Evolutionary conservation across 2,113 vertebrate species (phyloP), one percentile per base, ranked within the genome.

Genomic region (Hippotragus niger): DNA sequence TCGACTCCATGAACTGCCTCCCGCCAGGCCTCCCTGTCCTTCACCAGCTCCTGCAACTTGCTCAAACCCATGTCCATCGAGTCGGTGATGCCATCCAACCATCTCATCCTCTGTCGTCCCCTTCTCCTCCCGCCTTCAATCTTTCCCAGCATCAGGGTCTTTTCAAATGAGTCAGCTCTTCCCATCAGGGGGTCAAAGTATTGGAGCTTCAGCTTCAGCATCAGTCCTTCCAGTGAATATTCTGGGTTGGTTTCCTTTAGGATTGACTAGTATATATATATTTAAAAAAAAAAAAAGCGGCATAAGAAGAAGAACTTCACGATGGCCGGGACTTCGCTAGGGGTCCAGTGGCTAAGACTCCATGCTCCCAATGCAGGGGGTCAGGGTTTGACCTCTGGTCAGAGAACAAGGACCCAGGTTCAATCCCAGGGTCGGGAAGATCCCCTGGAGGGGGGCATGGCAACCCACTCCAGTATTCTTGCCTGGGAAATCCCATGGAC

Each of bases 361-460:
- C 3, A 3, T 13, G 71, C 10, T 74, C 71, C 36, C 21, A 43
- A 25, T 13, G 36, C 71, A 74, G 23, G 36, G 36, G 71, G 36
- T 13, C 21, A 13, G 71, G 71, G 36, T 74, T 12, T 74, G 71
- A 74, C 36, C 36, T 43, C 71, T 74, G 71, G 21, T 43, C 36
- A 74, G 71, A 14, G 21, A 74, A 43, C 36, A 25, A 74, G 71
- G 71, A 71, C 19, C n/a, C n/a, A 71, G 19, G 19, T 71, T 40
- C 0, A 0, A 71, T 71, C n/a, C n/a, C n/a, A 40, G 67, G 67
- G 67, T 71, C 0, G 5, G 19, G 6, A 74, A 74, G 21, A 74
- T 40, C 10, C 71, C 36, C 21, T 74, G 71, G 71, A 43, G 36
- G 71, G 36, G 36, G 71, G 11, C 71, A 43, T 74, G 71, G 36